phyloP scores from a whole-genome alignment of 2,888 invertebrate species.

The Morpho achilles region DNA sequence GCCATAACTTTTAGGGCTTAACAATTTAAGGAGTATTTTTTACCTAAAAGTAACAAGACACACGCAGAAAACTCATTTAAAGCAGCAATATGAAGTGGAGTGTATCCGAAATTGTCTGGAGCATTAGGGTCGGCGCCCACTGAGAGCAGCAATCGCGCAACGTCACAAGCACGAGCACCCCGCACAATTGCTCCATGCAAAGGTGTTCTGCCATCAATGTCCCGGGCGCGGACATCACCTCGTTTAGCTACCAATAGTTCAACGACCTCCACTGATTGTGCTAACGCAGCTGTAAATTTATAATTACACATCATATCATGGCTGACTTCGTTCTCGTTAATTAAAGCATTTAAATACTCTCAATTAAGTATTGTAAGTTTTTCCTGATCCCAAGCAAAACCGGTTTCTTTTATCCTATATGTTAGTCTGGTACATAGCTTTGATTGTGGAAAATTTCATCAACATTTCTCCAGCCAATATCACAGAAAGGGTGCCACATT shows the following conservation, averaged over 20 bases:
- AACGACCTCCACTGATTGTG: conserved; percentile 88
- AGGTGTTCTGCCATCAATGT: conserved; percentile 87
- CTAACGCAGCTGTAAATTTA: conserved; percentile 81
- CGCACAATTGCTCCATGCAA: conserved; percentile 90
- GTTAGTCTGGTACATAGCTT: too few species aligned
- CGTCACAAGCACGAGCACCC: conserved; percentile 85
- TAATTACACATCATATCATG: not conserved
- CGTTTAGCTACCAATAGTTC: conserved; percentile 83
- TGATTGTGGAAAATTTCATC: too few species aligned
- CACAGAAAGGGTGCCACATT: too few species aligned
- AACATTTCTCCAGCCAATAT: too few species aligned
- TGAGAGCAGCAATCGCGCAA: conserved; percentile 81
- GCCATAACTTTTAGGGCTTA: too few species aligned
- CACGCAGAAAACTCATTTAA: conserved; percentile 89
- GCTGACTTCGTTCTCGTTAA: too few species aligned
- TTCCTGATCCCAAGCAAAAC: too few species aligned
- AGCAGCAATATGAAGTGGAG: conserved; percentile 90
- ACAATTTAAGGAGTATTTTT: conserved; percentile 15
- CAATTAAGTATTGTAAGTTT: too few species aligned
- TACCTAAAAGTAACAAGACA: conserved; percentile 83
- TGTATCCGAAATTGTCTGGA: conserved; percentile 90
- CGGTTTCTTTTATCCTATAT: too few species aligned
- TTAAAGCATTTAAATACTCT: too few species aligned
- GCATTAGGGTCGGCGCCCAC: conserved; percentile 87
- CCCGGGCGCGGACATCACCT: conserved; percentile 82